Evolutionary conservation across 2,113 vertebrate genomes (phyloP), one percentile per base, ranked within the genome.

Genomic region (Onychostoma macrolepis): DNA sequence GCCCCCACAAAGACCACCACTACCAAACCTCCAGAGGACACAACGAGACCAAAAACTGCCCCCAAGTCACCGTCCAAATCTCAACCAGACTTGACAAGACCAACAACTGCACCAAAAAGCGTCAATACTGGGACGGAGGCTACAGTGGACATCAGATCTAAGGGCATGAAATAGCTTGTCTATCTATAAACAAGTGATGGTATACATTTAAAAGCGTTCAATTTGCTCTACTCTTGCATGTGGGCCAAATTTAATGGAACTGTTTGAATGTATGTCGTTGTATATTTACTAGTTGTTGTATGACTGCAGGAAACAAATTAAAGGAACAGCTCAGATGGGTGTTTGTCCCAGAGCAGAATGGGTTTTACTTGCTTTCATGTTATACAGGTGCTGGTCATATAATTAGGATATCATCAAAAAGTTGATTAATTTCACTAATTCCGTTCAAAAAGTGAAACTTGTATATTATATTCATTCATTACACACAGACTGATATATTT

Each of bases 21-120:
- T 26, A 86, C 58, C 53, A 89, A 83, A 87, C 26, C 72, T 63
- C n/a, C 69, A 38, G 41, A 82, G 53, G 89, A 87, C 30, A 48
- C 72, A 85, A 17, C n/a, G 5, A 72, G 72, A 45, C 79, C 74
- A 13, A 82, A 67, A 63, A 74, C 63, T 13, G 74, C 26, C 2
- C 77, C 88, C 4, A 87, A 78, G 38, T 58, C 30, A 28, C 41
- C 28, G 0, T 82, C 78, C 4, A 83, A 83, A 56, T 67, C 50
- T 71, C 63, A 87, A 6, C 69, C 74, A 63, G 65, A 87, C 28
- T 56, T 79, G 17, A 33, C 13, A 58, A 87, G 71, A 45, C 82
- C 65, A 83, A 56, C 65, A 69, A 85, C 86, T 69, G 71, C 78
- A 8, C 71, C 58, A 36, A 87, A 77, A 38, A 15, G 50, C 13